These are phyloP conservation scores for Conops quadrifasciatus DNA, from an alignment of 2,888 invertebrate genomes.

Conservation along the genomic window DNA sequence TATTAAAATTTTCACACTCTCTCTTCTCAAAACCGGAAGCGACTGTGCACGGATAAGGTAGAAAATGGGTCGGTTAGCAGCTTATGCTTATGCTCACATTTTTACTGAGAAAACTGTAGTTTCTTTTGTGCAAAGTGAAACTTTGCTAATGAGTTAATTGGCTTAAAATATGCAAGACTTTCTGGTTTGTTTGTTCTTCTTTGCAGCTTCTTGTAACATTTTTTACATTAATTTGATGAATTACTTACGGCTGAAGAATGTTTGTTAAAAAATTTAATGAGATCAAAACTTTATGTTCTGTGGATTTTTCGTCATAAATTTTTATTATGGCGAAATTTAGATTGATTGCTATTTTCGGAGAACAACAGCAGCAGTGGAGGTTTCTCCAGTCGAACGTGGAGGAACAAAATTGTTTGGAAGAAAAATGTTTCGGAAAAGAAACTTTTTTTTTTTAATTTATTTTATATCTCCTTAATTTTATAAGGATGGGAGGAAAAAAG, in stretches of 20 bases:
- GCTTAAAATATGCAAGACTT: conserved; percentile 10
- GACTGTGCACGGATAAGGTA: not conserved
- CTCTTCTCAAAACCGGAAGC: not conserved
- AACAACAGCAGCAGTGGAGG: conserved; percentile 1
- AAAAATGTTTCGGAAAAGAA: no score
- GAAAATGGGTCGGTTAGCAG: no score
- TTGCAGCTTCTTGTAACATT: no score
- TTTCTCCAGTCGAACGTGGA: no score
- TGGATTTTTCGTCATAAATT: conserved; percentile 13
- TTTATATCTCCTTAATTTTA: no score
- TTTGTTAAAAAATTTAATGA: no score
- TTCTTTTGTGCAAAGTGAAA: not conserved
- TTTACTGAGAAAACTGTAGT: not conserved
- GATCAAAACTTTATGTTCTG: not conserved
- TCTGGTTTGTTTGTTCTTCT: not conserved
- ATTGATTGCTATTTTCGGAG: conserved; percentile 21
- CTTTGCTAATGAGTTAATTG: conserved; percentile 19
- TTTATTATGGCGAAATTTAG: conserved; percentile 14
- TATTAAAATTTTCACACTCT: not conserved
- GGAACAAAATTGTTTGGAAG: no score
- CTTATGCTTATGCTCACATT: not conserved
- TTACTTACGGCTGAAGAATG: no score
- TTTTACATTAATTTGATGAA: no score
- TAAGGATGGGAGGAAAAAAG: no score
- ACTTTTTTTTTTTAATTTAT: no score